Evolutionary conservation across 64 coral and sea anemone species (phyloP), one percentile per base, ranked within the genome.

Genomic region (Hydrozoanthus tunicans): DNA sequence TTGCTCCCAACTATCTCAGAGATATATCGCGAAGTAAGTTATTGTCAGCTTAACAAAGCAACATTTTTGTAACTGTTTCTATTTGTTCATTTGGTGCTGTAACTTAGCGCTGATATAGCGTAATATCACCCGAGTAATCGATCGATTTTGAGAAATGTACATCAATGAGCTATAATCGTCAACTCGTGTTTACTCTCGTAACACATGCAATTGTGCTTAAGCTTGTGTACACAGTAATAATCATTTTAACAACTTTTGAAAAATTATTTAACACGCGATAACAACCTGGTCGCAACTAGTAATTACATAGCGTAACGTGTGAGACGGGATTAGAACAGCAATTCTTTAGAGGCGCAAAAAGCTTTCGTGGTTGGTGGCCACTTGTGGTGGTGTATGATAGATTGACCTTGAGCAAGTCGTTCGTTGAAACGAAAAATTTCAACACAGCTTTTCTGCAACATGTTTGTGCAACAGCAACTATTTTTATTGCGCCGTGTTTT

Each of bases 141-240:
- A 81, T 83, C 83, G 68, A 64, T 83, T 92, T 92, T 82, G 58
- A 84, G 80, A 82, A 84, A 77, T 84, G 77, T 53, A 60, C 54
- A 63, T 92, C 77, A 81, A 65, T 12, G 66, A 60, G 79, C 61
- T 51, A 55, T 62, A 66, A 32, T 32, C 73, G 62, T 86, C 83
- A 83, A 56, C 58, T 76, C 51, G 70, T 88, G 84, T 88, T 88
- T 75, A 88, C 56, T 73, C 84, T 75, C 23, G 55, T 20, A 75
- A 88, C 84, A 93, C 74, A 78, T 93, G 91, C 82, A 88, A 93
- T 86, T 77, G 59, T 86, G 79, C 91, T 93, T 93, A 93, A 70
- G 61, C 75, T 79, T 90, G 54, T 80, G 77, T 79, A 90, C 75
- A 90, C 73, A 77, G 51, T 59, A 14, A 90, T 90, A 90, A 88